Evolutionary conservation across 1,140 invertebrate genomes (phyloP).

Genomic region (Dendrolimus punctatus): DNA sequence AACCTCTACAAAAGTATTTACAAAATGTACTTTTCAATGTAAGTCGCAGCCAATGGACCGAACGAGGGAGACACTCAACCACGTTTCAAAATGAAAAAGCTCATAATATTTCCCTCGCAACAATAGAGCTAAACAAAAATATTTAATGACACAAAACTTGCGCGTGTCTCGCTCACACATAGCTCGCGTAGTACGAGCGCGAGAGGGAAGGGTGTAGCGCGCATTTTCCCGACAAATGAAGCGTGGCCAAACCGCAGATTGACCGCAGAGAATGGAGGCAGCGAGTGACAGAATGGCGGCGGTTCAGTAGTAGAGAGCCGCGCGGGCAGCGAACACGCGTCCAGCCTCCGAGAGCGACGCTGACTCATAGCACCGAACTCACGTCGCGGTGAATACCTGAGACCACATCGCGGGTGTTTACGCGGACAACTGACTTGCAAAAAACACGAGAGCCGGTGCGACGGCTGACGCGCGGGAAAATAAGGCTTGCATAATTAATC

Average conservation of each 20-base stretch:
- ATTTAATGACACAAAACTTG: conserved; percentile 63
- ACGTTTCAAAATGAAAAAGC: conserved; percentile 57
- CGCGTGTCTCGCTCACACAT: conserved; percentile 38
- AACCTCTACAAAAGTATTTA: conserved; percentile 12
- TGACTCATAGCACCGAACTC: conserved; percentile 36
- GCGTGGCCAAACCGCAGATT: conserved; percentile 71
- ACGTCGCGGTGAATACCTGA: conserved; percentile 23
- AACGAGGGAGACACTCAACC: conserved; percentile 39
- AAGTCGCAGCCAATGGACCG: conserved; percentile 25
- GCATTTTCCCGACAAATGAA: conserved; percentile 69
- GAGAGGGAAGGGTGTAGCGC: conserved; percentile 38
- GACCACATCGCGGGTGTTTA: no score
- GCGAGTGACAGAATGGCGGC: conserved; percentile 69
- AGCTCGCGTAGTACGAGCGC: conserved; percentile 5
- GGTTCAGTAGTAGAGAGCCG: conserved; percentile 59
- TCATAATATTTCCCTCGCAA: conserved; percentile 64
- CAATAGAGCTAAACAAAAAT: conserved; percentile 68
- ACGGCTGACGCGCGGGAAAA: conserved; percentile 33
- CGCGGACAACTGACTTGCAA: background rate
- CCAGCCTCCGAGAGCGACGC: conserved; percentile 29
- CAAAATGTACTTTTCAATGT: conserved; percentile 31
- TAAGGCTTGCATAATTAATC: conserved; percentile 29
- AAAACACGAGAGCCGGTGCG: conserved; percentile 12
- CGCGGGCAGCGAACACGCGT: conserved; percentile 48
- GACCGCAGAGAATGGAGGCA: conserved; percentile 72